Percentiles rank a stretch among this genome's conserved stretches.
phyloP scores from a whole-genome alignment of 2,113 vertebrate species.

The Takifugu flavidus region DNA sequence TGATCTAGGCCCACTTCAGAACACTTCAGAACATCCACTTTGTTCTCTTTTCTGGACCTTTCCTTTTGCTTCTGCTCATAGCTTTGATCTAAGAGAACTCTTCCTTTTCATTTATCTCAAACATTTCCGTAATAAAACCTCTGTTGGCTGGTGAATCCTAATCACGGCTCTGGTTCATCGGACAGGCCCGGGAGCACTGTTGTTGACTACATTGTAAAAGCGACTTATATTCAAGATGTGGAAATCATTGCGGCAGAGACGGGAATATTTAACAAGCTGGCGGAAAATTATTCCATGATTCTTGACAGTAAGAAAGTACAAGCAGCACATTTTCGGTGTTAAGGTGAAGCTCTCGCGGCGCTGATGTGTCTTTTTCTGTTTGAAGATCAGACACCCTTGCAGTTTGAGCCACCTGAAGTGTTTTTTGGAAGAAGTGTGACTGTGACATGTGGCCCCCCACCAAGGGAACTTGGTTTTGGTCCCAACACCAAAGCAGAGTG shows the following conservation, averaged over 20 bases:
- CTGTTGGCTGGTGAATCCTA: not conserved
- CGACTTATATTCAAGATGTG: fast-evolving
- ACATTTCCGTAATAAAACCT: not conserved
- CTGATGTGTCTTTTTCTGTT: not conserved
- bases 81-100: too few species aligned
- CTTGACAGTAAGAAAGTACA: slow-evolving; percentile 22
- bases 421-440: not conserved
- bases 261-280: slow-evolving; percentile 4
- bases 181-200: slow-evolving; percentile 51
- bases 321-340: not conserved
- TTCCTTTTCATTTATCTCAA: too few species aligned
- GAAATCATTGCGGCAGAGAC: fast-evolving
- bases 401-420: fast-evolving
- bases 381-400: not conserved
- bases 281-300: fast-evolving
- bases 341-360: not conserved
- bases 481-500: not conserved
- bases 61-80: too few species aligned
- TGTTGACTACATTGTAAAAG: not conserved
- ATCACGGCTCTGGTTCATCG: not conserved
- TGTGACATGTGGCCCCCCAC: slow-evolving; percentile 31
- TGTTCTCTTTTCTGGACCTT: too few species aligned
- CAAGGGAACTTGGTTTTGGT: fast-evolving
- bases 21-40: too few species aligned
- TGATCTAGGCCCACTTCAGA: too few species aligned